Evolutionary conservation across 2,888 invertebrate genomes (phyloP).

Genomic region (Allophyes oxyacanthae): DNA sequence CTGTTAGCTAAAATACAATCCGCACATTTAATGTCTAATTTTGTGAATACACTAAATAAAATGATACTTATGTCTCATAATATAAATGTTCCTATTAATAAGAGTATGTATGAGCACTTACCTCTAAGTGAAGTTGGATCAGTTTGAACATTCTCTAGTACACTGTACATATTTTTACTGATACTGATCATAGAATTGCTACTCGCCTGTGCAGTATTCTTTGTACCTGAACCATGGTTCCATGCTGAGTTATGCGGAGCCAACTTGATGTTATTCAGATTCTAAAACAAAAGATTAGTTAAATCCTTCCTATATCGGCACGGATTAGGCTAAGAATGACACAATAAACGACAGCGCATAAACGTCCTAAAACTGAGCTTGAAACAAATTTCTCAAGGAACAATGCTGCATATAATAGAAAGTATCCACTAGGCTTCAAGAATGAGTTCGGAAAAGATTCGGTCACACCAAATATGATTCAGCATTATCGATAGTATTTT

Average conservation of each 20-base stretch:
- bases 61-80: too few species aligned
- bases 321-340: too few species aligned
- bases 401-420: too few species aligned
- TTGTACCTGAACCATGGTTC: slow-evolving; percentile 83
- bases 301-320: background rate
- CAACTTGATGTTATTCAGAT: slow-evolving; percentile 77
- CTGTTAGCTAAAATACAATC: slow-evolving; percentile 70
- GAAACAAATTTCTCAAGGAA: too few species aligned
- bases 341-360: too few species aligned
- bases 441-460: too few species aligned
- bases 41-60: too few species aligned
- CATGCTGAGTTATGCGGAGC: slow-evolving; percentile 78
- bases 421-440: too few species aligned
- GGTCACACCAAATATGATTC: too few species aligned
- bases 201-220: slow-evolving; percentile 71
- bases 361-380: too few species aligned
- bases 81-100: too few species aligned
- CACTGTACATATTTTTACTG: slow-evolving; percentile 79
- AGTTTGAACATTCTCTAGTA: slow-evolving; percentile 75
- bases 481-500: too few species aligned
- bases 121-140: slow-evolving; percentile 79
- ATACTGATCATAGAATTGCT: slow-evolving; percentile 77
- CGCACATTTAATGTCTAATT: background rate
- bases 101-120: slow-evolving; percentile 46
- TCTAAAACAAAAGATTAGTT: slow-evolving; percentile 64